phyloP scores from a whole-genome alignment of 1,140 invertebrate species.

The Sinonovacula constricta region DNA sequence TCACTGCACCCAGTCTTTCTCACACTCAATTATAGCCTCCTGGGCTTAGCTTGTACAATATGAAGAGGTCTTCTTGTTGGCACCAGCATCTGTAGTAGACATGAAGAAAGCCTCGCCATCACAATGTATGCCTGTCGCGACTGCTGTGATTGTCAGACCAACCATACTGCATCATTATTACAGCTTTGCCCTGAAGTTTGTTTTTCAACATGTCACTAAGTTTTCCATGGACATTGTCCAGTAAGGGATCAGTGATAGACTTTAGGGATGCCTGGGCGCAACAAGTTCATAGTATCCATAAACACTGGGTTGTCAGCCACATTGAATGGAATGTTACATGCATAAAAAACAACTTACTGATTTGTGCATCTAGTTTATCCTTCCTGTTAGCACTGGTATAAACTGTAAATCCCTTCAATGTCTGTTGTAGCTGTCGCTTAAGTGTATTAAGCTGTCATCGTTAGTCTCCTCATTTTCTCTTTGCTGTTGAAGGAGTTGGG shows the following conservation, averaged over 20 bases:
- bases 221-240: slow-evolving; percentile 13
- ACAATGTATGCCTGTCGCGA: neutral
- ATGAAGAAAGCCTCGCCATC: neutral
- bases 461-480: too few species aligned
- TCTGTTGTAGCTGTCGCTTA: too few species aligned
- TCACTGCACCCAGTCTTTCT: neutral
- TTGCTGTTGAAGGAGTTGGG: too few species aligned
- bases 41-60: neutral
- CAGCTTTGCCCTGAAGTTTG: slow-evolving; percentile 11
- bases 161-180: slow-evolving; percentile 4
- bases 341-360: slow-evolving; percentile 16
- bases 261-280: slow-evolving; percentile 12
- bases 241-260: slow-evolving; percentile 23
- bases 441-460: too few species aligned
- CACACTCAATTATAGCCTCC: neutral
- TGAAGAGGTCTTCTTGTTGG: neutral
- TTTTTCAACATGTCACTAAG: slow-evolving; percentile 11
- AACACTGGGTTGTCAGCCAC: slow-evolving; percentile 28
- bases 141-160: neutral
- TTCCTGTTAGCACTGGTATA: slow-evolving; percentile 5
- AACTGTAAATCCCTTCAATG: slow-evolving; percentile 13
- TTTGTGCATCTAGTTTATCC: slow-evolving; percentile 29
- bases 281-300: slow-evolving; percentile 10
- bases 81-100: neutral
- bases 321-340: slow-evolving; percentile 23